Evolutionary conservation across 2,888 invertebrate species (phyloP), one percentile per base, ranked within the genome.

Genomic region (Ecdyonurus torrentis): DNA sequence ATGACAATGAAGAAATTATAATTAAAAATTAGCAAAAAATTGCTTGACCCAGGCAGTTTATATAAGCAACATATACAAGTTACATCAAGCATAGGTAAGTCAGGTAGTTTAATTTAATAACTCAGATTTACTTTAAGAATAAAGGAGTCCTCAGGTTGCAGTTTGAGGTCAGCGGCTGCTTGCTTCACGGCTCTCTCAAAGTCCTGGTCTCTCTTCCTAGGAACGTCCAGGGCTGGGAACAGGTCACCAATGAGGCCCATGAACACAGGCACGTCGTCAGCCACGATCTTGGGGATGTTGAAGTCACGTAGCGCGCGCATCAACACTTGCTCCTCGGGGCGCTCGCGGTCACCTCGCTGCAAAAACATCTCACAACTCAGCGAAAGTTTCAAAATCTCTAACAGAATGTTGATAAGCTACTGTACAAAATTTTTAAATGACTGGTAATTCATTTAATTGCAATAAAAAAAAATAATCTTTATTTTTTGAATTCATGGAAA

Each of bases 301-400:
- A 95, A 95, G 78, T 95, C 95, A 74, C 95, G 79, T 68, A 95
- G 74, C 0, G 95, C 95, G 74, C 95, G 80, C 94, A 95, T 95
- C 60, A 95, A 74, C 52, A 93, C 93, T 79, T 94, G 92, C 75
- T 95, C 94, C 77, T 95, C 94, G 0, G 93, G 87, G 50, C 89
- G 79, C 25, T 77, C 76, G 61, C 85, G 80, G 72, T 90, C 90
- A 62, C 84, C 83, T 68, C 89, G 78, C 82, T 83, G 66, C 10
- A 70, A 65, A 63, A n/a, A n/a, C n/a, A n/a, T n/a, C n/a, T n/a
- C n/a, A n/a, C n/a, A n/a, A n/a, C n/a, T n/a, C n/a, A n/a, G n/a
- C n/a, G n/a, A n/a, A n/a, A n/a, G n/a, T n/a, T n/a, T n/a, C n/a
- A n/a, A n/a, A n/a, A n/a, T n/a, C n/a, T n/a, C n/a, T n/a, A n/a